phyloP scores from a whole-genome alignment of 2,797 vertebrate genomes.

The Delichon dasypus region DNA sequence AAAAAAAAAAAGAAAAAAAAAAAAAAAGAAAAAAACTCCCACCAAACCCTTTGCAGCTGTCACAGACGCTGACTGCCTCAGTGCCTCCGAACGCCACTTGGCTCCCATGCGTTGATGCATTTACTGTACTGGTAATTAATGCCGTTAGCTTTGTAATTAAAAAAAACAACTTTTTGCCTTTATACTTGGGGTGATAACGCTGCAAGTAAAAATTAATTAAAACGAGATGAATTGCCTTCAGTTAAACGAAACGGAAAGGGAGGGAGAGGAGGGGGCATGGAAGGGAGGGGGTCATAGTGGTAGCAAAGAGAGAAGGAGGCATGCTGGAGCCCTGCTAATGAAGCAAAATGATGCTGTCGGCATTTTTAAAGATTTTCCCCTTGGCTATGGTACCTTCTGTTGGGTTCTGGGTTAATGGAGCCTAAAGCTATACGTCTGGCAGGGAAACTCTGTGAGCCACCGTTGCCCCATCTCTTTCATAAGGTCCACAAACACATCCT shows the following conservation, averaged over 20 bases:
- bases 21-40: neutral
- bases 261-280: constrained; percentile 44
- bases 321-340: constrained; percentile 68
- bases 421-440: constrained; percentile 46
- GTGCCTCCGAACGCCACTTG: constrained; percentile 66
- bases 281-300: constrained; percentile 25
- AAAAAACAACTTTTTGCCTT: constrained; percentile 80
- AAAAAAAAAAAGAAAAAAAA: neutral
- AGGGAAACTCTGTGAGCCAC: constrained; percentile 27
- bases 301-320: constrained; percentile 16
- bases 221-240: constrained; percentile 83
- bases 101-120: constrained; percentile 67
- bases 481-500: constrained; percentile 45
- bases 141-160: constrained; percentile 84
- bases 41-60: constrained; percentile 70
- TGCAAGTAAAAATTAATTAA: constrained; percentile 87
- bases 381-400: constrained; percentile 58
- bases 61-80: constrained; percentile 68
- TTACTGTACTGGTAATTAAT: constrained; percentile 83
- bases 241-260: constrained; percentile 77
- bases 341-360: constrained; percentile 71
- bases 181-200: constrained; percentile 80
- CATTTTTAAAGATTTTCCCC: constrained; percentile 63
- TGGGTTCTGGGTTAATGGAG: constrained; percentile 65
- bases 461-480: neutral